Evolutionary conservation across 2,888 invertebrate genomes (phyloP).

Genomic region (Drosophila setosimentum): DNA sequence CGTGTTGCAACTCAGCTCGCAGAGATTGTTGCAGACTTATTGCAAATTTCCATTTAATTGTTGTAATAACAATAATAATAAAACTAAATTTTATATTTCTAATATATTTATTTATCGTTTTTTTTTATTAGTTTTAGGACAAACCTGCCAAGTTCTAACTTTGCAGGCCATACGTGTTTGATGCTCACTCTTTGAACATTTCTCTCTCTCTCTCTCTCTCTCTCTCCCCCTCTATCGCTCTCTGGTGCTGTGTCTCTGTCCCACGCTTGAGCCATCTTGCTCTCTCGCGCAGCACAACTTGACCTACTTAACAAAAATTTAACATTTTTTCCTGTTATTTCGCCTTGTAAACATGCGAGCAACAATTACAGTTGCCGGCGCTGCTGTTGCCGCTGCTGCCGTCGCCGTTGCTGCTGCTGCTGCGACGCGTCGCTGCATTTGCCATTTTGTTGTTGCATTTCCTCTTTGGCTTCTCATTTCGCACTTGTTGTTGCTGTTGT

Average conservation of each 20-base stretch:
- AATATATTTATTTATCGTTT: not conserved
- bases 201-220: conserved; percentile 8
- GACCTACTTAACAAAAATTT: conserved; percentile 83
- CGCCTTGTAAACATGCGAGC: conserved; percentile 78
- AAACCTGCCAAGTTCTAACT: conserved; percentile 42
- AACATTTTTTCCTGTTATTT: conserved; percentile 84
- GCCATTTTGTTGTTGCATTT: conserved; percentile 75
- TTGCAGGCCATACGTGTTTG: conserved; percentile 58
- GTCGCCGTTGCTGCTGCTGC: conserved; percentile 27
- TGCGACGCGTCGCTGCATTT: conserved; percentile 62
- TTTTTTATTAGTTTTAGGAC: not conserved
- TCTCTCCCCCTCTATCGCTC: conserved; percentile 6
- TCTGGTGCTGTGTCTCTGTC: conserved; percentile 10
- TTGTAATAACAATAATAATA: not conserved
- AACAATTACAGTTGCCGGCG: conserved; percentile 80
- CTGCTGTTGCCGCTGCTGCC: conserved; percentile 44
- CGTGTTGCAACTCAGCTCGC: not conserved
- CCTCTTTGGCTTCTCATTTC: conserved; percentile 71
- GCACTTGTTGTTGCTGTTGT: conserved; percentile 66
- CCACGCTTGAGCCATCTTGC: conserved; percentile 16
- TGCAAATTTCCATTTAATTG: not conserved
- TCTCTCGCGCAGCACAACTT: conserved; percentile 77
- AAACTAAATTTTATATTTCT: not conserved
- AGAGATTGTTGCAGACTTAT: not conserved
- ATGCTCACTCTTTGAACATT: conserved; percentile 46